Base-by-base conservation (phyloP, 1,140 invertebrate species). In the Drosophila rufa region DNA sequence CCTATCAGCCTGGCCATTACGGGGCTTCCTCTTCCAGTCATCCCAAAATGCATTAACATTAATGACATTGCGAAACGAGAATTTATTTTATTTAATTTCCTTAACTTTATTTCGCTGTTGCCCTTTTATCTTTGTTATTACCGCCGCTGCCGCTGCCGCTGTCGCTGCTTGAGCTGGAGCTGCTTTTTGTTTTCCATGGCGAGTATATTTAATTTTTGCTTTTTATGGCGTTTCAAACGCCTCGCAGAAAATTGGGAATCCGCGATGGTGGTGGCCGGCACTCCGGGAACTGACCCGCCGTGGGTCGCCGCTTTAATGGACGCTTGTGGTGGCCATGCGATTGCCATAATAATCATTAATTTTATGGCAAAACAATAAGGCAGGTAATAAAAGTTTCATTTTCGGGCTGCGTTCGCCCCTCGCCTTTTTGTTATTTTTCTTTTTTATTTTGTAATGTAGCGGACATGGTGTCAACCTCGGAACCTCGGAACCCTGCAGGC, bases 331-430 rank as follows among this genome's bases (percentile, higher is more conserved):
- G 61, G 67, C 53, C 69, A 59, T 43, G 64, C 82, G 75, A 90
- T 90, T 90, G 85, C 85, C 85, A 82, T 90, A 90, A 90, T 90
- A 90, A 90, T 90, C 85, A 90, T 90, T 90, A 90, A 90, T 90
- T 90, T 90, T 82, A 90, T 90, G 81, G 81, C 82, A 79, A 90
- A 90, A 90, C 85, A 90, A 90, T 90, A 90, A 90, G 85, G 85
- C 81, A 90, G 85, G 85, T 85, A 85, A 90, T 90, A 90, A 90
- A 90, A 90, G 85, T 90, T 90, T 89, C 87, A 84, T 89, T 87
- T 86, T 89, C 69, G 78, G 65, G 73, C 73, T 78, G 61, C 77
- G 50, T 70, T 33, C 17, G 43, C 43, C 33, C 51, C 19, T 25
- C n/a, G 3, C 17, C 36, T 27, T 30, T 30, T 38, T 22, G 15